These are phyloP conservation scores for Tetramorium simillimum DNA, from an alignment of 1,140 invertebrate species.

Conservation along the genomic window DNA sequence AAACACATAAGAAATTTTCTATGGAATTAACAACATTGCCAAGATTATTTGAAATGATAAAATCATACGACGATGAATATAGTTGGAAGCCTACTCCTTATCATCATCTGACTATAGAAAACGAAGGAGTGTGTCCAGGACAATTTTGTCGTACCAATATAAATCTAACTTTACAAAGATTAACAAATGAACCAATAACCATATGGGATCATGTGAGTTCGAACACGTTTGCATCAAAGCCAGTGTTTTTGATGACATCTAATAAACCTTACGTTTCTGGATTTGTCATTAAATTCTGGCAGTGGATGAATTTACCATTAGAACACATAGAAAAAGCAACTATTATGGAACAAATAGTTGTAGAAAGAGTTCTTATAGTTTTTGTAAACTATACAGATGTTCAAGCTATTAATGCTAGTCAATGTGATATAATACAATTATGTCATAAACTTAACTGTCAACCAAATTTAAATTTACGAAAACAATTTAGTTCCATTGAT, in stretches of 20 bases:
- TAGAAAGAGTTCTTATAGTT: slow-evolving; percentile 91
- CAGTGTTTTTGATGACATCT: slow-evolving; percentile 86
- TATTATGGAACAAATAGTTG: slow-evolving; percentile 86
- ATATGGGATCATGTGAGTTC: slow-evolving; percentile 87
- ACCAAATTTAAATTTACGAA: slow-evolving; percentile 89
- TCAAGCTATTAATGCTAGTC: slow-evolving; percentile 90
- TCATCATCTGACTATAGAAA: slow-evolving; percentile 87
- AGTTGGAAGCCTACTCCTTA: slow-evolving; percentile 76
- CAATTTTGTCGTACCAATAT: slow-evolving; percentile 87
- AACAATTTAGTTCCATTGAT: slow-evolving; percentile 87
- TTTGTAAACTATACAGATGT: slow-evolving; percentile 90
- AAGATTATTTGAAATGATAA: slow-evolving; percentile 46
- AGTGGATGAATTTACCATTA: slow-evolving; percentile 86
- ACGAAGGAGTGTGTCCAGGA: slow-evolving; percentile 88
- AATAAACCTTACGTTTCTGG: slow-evolving; percentile 86
- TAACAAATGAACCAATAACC: slow-evolving; percentile 85
- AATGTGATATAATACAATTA: slow-evolving; percentile 90
- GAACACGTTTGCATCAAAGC: slow-evolving; percentile 89
- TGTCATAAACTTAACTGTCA: slow-evolving; percentile 89
- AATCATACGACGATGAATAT: slow-evolving; percentile 56
- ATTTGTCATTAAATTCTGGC: slow-evolving; percentile 93
- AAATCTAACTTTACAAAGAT: slow-evolving; percentile 87
- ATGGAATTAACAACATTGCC: slow-evolving; percentile 28
- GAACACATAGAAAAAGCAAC: slow-evolving; percentile 57
- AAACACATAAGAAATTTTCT: slow-evolving; percentile 60